Evolutionary conservation across 2,113 vertebrate species (phyloP), one percentile per base, ranked within the genome.

Genomic region (Oryzias melastigma): DNA sequence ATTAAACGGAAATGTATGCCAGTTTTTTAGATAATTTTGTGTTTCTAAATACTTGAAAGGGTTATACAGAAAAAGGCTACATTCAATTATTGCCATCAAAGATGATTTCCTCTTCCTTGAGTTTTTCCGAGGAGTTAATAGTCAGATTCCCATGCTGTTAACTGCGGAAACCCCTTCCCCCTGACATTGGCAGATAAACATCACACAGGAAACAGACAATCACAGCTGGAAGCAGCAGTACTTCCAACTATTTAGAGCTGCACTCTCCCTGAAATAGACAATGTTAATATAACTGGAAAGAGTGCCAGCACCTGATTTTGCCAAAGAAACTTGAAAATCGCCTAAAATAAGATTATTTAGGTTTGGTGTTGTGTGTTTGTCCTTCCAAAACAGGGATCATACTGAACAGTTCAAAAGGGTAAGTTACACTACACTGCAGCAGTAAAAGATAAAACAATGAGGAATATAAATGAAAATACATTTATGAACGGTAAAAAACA

Each of bases 201-300:
- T 87, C 87, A 64, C 55, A 64, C 72, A 85, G 87, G 87, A 88
- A 87, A 77, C 52, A 65, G 72, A 83, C 61, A 76, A 84, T 87
- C 76, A 77, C 72, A 84, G 85, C 75, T 71, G 71, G 57, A 67
- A 51, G 43, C 63, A 52, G 27, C 35, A 35, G 35, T 35, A 12
- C 35, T 35, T 35, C 35, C 35, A 35, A 27, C 44, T 45, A 2
- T 10, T 35, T 12, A 35, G 35, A 52, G 58, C 45, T 54, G 43
- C 49, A 35, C 65, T 66, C 49, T 67, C 40, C 62, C 82, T 70
- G 29, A 80, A 86, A 83, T 80, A 85, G 73, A 13, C 40, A 48
- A 52, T 62, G 68, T 79, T 83, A 77, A 80, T 74, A 75, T 75
- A 77, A 60, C 53, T 41, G 0, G 40, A 55, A 64, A 17, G 56